Evolutionary conservation across 2,113 vertebrate species (phyloP), one percentile per base, ranked within the genome.

Genomic region (Leptodactylus fuscus): DNA sequence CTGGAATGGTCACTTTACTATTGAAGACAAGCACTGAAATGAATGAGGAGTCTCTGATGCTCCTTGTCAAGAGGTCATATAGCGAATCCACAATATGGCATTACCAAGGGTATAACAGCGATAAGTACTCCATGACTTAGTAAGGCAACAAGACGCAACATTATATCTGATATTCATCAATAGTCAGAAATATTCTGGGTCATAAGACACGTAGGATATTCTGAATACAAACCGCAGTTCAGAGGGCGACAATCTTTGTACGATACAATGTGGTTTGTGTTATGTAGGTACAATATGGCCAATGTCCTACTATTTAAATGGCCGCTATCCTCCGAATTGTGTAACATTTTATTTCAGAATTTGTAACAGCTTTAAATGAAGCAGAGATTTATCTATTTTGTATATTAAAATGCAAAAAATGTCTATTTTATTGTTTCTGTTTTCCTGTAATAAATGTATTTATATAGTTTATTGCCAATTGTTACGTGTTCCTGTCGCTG

Each of bases 311-410:
- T n/a, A 22, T 79, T 34, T n/a, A 79, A 80, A 62, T 5, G 16
- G 38, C 5, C 51, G 44, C 13, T 41, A 41, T 24, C 38, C 20
- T 44, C 58, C 27, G 51, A 58, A 79, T n/a, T 34, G 77, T 44
- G 36, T 62, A 32, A 32, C 9, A 44, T 80, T 60, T 41, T 60
- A 55, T 80, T 80, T 80, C 58, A 80, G 55, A 15, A 44, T 55
- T 80, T 41, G 38, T 41, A 60, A 80, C 24, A 80, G 77, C 22
- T 80, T 80, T 60, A 60, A 62, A 58, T 44, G n/a, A 60, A 38
- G 55, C 53, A 80, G 27, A 80, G 34, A 80, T 41, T 80, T 32
- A 76, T 76, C 46, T 76, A 80, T 80, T 80, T 80, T 80, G 34
- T 60, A 80, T 80, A 60, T 41, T 60, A 55, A 80, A 44, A 80